phyloP scores from a whole-genome alignment of 2,113 vertebrate genomes.

The Blennius ocellaris region DNA sequence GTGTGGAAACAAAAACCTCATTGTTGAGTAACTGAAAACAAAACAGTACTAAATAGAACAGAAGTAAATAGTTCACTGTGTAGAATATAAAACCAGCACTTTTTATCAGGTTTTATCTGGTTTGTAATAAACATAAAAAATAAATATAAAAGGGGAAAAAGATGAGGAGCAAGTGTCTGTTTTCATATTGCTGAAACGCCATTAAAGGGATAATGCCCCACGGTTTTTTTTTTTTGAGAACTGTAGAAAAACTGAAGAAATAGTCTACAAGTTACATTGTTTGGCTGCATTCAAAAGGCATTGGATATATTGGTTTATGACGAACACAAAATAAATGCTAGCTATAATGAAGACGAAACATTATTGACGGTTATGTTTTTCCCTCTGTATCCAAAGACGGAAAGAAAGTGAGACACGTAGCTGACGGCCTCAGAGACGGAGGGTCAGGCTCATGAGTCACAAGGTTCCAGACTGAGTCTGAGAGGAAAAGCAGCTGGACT shows the following conservation, averaged over 20 bases:
- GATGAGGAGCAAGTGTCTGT: background rate
- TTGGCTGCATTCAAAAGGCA: slow-evolving; percentile 63
- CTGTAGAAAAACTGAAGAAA: slow-evolving; percentile 38
- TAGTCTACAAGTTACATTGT: slow-evolving; percentile 33
- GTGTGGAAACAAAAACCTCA: background rate
- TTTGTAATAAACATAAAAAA: background rate
- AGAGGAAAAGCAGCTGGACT: slow-evolving; percentile 10
- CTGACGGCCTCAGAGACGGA: background rate
- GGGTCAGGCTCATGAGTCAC: slow-evolving; percentile 35
- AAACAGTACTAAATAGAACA: too few relatives aligned
- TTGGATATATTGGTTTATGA: slow-evolving; percentile 31
- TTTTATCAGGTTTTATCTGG: slow-evolving; percentile 23
- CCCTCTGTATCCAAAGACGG: background rate
- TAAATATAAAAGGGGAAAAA: background rate
- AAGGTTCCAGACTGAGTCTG: slow-evolving; percentile 41
- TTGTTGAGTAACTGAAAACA: background rate
- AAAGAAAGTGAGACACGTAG: slow-evolving; percentile 16
- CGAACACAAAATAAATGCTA: slow-evolving; percentile 1
- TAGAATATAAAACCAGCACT: slow-evolving; percentile 23
- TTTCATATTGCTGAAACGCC: slow-evolving; percentile 15
- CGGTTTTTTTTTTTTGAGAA: background rate
- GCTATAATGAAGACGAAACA: background rate
- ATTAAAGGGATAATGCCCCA: slow-evolving; percentile 59
- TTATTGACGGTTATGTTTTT: background rate
- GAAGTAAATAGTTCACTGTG: background rate